These are phyloP conservation scores for Endotricha flammealis DNA, from an alignment of 2,888 invertebrate species.

Conservation along the genomic window DNA sequence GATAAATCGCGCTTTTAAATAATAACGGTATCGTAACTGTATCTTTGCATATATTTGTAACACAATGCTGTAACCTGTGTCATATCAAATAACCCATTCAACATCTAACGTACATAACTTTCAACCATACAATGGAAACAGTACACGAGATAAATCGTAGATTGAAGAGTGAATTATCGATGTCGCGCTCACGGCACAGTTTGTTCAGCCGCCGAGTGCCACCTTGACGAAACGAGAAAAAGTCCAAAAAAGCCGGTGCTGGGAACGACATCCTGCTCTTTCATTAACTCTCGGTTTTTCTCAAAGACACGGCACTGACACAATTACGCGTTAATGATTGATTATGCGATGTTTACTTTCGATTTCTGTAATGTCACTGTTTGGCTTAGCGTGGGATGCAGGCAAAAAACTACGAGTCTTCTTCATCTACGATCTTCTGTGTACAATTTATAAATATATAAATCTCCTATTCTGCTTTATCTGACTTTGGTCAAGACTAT, in stretches of 20 bases:
- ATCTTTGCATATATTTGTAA: too few relatives aligned
- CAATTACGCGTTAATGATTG: slow-evolving; percentile 68
- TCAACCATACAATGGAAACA: slow-evolving; percentile 5
- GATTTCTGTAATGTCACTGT: slow-evolving; percentile 57
- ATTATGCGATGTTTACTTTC: slow-evolving; percentile 63
- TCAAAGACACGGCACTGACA: slow-evolving; percentile 31
- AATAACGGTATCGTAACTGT: too few relatives aligned
- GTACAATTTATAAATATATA: too few relatives aligned
- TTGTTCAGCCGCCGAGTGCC: slow-evolving; percentile 59
- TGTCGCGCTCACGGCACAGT: slow-evolving; percentile 63
- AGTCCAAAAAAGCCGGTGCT: slow-evolving; percentile 39
- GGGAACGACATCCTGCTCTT: slow-evolving; percentile 62
- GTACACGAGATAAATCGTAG: slow-evolving; percentile 37
- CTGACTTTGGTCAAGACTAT: slow-evolving; percentile 40
- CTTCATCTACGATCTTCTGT: too few relatives aligned
- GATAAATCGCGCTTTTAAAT: too few relatives aligned
- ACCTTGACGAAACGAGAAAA: slow-evolving; percentile 49
- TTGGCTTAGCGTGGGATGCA: slow-evolving; percentile 36
- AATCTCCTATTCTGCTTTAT: too few relatives aligned
- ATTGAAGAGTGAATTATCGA: slow-evolving; percentile 71
- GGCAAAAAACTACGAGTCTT: too few relatives aligned
- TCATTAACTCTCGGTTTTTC: slow-evolving; percentile 58
- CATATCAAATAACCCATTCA: too few relatives aligned
- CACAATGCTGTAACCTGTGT: too few relatives aligned
- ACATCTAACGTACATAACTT: too few relatives aligned